Conservation (phyloP, 2,113 vertebrate genomes). For the Noctilio leporinus region DNA sequence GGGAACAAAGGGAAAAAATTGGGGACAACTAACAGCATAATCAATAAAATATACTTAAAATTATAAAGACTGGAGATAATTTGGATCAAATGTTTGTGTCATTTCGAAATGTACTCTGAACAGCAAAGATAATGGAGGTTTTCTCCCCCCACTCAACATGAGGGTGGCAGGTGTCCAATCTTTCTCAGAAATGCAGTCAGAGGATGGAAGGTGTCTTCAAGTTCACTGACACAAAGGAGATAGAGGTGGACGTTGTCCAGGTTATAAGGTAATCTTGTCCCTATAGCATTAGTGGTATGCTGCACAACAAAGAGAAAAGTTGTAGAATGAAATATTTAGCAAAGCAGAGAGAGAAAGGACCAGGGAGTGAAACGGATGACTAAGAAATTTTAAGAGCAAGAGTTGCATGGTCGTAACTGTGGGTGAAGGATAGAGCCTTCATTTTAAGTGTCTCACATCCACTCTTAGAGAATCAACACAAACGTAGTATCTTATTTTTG, state of each 20-base stretch:
- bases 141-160: neutral
- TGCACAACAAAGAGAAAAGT: neutral
- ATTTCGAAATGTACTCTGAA: neutral
- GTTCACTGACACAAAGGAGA: neutral
- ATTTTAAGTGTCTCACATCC: neutral
- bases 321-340: neutral
- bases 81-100: neutral
- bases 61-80: too few species aligned
- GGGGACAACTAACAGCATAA: too few species aligned
- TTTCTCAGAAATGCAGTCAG: neutral
- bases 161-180: neutral
- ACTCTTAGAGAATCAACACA: neutral
- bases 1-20: too few species aligned
- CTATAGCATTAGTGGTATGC: neutral
- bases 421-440: neutral
- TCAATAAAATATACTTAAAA: too few species aligned
- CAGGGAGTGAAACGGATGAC: neutral
- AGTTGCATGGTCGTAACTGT: neutral
- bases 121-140: neutral
- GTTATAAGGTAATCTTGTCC: neutral
- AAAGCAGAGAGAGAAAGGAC: neutral
- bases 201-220: neutral
- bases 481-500: neutral
- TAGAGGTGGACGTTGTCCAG: neutral
- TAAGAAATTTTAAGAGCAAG: neutral